phyloP scores from a whole-genome alignment of 2,113 vertebrate genomes.

The Sialia sialis region DNA sequence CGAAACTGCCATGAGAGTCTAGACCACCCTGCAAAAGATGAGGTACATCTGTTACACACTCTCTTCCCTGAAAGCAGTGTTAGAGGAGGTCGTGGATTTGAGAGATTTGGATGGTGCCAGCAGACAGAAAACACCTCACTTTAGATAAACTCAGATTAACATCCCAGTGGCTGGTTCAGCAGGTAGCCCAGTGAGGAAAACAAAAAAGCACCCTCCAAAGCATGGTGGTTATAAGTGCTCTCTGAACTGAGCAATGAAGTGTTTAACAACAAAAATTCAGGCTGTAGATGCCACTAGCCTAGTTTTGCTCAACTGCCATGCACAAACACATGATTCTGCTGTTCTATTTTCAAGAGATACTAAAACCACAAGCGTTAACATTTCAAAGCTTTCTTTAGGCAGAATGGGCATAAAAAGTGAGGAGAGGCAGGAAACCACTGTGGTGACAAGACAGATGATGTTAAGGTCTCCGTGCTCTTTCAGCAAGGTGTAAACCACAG shows the following conservation, averaged over 20 bases:
- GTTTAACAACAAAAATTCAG: neutral
- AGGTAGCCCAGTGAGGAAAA: neutral
- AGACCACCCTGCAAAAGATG: conserved; percentile 23
- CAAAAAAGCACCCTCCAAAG: neutral
- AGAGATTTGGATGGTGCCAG: neutral
- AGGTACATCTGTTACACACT: neutral
- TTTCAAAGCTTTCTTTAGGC: neutral
- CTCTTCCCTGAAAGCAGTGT: neutral
- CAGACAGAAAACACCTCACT: neutral
- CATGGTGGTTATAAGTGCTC: fast-evolving
- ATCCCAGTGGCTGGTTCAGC: neutral
- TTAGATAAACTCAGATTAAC: neutral
- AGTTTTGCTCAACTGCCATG: neutral
- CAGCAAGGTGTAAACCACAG: neutral
- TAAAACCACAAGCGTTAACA: neutral
- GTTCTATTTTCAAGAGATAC: neutral
- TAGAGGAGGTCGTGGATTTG: neutral
- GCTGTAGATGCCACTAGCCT: neutral
- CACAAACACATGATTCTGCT: neutral
- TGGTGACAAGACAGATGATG: neutral
- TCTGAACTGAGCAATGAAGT: neutral
- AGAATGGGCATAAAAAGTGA: neutral
- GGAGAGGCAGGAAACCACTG: neutral
- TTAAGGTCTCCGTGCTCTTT: neutral
- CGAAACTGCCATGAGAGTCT: neutral